Conservation (phyloP, 2,113 vertebrate species). For the Suricata suricatta region DNA sequence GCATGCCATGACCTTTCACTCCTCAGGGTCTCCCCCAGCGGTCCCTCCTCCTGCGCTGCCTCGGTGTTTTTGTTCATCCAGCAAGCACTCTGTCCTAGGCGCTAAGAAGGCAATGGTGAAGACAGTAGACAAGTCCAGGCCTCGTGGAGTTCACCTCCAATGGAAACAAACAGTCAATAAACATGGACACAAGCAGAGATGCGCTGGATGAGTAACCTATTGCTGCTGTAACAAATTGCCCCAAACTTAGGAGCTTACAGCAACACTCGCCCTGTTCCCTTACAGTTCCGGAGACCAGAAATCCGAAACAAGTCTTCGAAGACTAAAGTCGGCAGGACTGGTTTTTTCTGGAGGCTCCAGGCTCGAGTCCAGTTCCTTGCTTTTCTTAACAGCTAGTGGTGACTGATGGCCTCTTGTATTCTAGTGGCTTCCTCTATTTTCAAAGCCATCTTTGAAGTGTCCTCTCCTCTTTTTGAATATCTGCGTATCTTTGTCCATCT, state of each 20-base stretch:
- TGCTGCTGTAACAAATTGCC: too few relatives aligned
- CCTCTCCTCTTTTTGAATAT: neutral
- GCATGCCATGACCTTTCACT: neutral
- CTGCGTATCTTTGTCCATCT: neutral
- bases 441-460: neutral
- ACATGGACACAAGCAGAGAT: too few relatives aligned
- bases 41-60: fast-evolving
- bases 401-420: fast-evolving
- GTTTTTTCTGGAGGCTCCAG: neutral
- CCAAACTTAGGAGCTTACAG: too few relatives aligned
- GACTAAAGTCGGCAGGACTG: neutral
- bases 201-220: too few relatives aligned
- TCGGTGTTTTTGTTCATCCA: neutral
- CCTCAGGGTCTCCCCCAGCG: fast-evolving
- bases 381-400: neutral
- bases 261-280: too few relatives aligned
- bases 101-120: neutral
- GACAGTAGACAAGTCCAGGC: neutral
- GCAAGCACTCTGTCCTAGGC: neutral
- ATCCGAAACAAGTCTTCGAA: too few relatives aligned
- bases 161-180: neutral
- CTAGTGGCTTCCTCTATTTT: neutral
- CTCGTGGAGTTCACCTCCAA: neutral
- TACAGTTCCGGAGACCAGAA: too few relatives aligned
- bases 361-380: neutral